These are phyloP conservation scores for Myiozetetes cayanensis DNA, from an alignment of 2,113 vertebrate genomes.

Conservation along the genomic window DNA sequence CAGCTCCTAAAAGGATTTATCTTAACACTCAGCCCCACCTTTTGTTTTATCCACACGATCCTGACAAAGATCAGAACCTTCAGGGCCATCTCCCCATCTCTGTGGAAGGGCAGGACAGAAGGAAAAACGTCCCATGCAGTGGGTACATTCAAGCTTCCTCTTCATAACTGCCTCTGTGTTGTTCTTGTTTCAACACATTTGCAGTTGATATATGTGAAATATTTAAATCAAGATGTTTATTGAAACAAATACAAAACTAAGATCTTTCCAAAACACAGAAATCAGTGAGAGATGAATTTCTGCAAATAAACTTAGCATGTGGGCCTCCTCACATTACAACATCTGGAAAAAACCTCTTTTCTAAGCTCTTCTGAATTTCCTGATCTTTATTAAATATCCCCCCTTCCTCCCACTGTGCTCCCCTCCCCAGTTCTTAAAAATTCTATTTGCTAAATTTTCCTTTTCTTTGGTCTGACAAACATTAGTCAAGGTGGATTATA, in stretches of 20 bases:
- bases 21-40: background rate
- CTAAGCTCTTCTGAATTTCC: slow-evolving; percentile 36
- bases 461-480: slow-evolving; percentile 23
- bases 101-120: background rate
- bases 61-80: background rate
- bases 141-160: background rate
- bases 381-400: slow-evolving; percentile 33
- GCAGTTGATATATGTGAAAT: background rate
- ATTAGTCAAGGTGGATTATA: slow-evolving; percentile 53
- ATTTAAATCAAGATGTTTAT: background rate
- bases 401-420: background rate
- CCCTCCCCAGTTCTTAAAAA: background rate
- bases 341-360: background rate
- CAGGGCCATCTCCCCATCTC: background rate
- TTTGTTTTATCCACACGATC: background rate
- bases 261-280: background rate
- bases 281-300: background rate
- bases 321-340: slow-evolving; percentile 22
- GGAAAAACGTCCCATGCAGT: background rate
- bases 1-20: background rate
- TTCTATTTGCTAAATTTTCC: slow-evolving; percentile 5
- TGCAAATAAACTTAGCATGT: slow-evolving; percentile 8
- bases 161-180: background rate
- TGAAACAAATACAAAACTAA: background rate
- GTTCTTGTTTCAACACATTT: background rate